Conservation (phyloP, 1,140 invertebrate genomes). For the Periplaneta americana region DNA sequence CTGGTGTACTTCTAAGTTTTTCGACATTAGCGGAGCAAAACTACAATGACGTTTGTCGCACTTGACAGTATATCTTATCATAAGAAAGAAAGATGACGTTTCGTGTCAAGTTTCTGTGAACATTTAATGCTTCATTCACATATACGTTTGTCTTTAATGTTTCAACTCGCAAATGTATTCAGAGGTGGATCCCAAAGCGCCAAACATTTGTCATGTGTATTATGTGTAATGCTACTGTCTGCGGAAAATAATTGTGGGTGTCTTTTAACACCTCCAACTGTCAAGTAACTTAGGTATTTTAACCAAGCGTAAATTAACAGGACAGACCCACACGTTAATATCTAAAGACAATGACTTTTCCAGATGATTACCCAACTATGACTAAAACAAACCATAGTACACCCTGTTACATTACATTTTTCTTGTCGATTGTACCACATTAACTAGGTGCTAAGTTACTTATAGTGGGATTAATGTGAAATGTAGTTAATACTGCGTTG, state of each 20-base stretch:
- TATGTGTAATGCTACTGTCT: too few species aligned
- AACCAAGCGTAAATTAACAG: background rate
- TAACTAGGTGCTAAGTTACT: too few species aligned
- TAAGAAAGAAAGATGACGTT: too few species aligned
- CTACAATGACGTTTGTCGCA: background rate
- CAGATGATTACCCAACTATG: background rate
- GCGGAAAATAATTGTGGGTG: too few species aligned
- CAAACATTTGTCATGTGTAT: too few species aligned
- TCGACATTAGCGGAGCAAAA: background rate
- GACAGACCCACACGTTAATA: background rate
- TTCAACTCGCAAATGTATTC: too few species aligned
- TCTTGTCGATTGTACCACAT: background rate
- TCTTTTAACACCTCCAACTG: too few species aligned
- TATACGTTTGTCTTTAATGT: too few species aligned
- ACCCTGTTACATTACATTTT: background rate
- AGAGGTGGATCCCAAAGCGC: too few species aligned
- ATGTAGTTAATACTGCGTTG: too few species aligned
- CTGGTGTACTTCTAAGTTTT: background rate
- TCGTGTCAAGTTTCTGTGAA: background rate
- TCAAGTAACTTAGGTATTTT: background rate
- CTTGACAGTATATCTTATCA: background rate
- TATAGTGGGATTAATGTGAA: too few species aligned
- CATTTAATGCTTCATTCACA: background rate
- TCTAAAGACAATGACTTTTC: background rate
- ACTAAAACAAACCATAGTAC: background rate